Base-by-base conservation (phyloP, 2,888 invertebrate species). In the Meliscaeva auricollis region DNA sequence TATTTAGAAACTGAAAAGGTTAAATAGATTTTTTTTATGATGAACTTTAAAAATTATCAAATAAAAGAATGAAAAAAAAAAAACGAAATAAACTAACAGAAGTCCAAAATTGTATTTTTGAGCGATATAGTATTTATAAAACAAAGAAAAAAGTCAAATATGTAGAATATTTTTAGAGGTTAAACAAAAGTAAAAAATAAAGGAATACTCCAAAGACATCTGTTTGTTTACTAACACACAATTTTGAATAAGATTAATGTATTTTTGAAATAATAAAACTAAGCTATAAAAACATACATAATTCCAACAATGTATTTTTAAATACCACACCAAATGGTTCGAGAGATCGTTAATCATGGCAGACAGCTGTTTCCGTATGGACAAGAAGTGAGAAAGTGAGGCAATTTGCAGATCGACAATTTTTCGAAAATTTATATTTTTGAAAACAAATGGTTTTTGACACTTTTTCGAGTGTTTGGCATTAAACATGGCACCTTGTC, bases 1-100 rank as follows among this genome's bases (percentile, higher is more conserved):
- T 91, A 91, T 85, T 56, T 91, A 84, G 90, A 90, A 87, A 88
- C 87, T 11, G 88, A 88, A 64, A 87, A 89, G 73, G 80, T 44
- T 11, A 89, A 89, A 60, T 88, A 81, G 46, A 22, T 22, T 48
- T 11, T 9, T 1, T 48, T 48, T 15, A 17, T 32, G 1, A 5
- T 17, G 3, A 32, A n/a, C 0, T 7, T 13, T n/a, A 20, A 50
- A 13, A 35, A 35, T 5, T 32, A 17, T 56, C 1, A 13, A 44
- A 35, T 20, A 52, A 22, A 50, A 38, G 30, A 44, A 17, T 7
- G 1, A 68, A 64, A 66, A 41, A n/a, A 13, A 20, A 22, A 44
- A 54, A 17, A 52, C 15, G 38, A 58, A 50, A 74, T 17, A 3
- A 15, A 54, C n/a, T n/a, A 54, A 62, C 32, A 60, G 35, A 35